Conservation (phyloP, 2,113 vertebrate species). For the Pterocles orientalis region DNA sequence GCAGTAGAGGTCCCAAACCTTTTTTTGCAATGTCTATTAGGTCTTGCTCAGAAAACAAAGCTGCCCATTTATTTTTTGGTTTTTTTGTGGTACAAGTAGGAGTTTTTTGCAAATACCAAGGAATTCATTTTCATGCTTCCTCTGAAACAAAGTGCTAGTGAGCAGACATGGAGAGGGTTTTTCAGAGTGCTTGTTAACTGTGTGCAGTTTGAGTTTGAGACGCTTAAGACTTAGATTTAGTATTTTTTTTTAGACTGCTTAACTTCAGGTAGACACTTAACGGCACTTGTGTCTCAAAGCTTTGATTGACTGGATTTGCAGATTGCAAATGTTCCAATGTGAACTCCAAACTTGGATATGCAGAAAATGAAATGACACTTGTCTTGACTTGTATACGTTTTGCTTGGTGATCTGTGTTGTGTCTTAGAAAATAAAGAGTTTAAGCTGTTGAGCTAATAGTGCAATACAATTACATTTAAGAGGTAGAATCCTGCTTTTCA, state of each 20-base stretch:
- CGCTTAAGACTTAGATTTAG: neutral
- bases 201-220: neutral
- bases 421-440: neutral
- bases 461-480: neutral
- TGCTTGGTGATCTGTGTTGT: accelerated
- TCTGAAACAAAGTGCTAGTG: neutral
- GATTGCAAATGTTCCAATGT: neutral
- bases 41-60: neutral
- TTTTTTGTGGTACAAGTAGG: neutral
- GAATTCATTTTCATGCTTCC: neutral
- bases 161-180: neutral
- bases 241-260: neutral
- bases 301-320: neutral
- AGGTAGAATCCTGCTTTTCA: neutral
- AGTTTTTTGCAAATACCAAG: neutral
- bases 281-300: neutral
- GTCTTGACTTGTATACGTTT: neutral
- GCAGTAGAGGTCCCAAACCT: neutral
- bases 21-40: neutral
- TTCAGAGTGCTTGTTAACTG: neutral
- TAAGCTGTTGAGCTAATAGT: neutral
- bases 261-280: neutral
- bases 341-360: neutral
- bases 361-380: neutral
- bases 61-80: neutral